Base-by-base conservation (phyloP, 2,113 vertebrate species). In the Scopus umbretta region DNA sequence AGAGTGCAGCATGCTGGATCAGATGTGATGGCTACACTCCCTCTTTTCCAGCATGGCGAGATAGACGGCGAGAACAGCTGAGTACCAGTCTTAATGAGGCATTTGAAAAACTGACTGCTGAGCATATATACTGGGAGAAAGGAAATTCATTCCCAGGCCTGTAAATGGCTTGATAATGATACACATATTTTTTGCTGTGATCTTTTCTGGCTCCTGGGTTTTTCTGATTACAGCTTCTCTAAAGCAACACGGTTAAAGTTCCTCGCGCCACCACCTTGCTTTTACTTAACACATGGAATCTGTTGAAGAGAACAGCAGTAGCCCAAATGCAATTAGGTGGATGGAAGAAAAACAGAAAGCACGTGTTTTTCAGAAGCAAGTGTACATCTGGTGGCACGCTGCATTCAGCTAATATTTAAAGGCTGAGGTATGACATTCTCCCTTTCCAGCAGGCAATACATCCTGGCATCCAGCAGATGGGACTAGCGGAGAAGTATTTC, bases 401-500 rank as follows among this genome's bases (percentile, higher is more conserved):
- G 25, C 75, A 25, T 86, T 86, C 68, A 45, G 94, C 85, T 88
- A 47, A 13, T 23, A 63, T 21, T 79, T 62, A 63, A 95, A 94
- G 75, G 80, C 65, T 84, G 26, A 50, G n/a, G 13, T 38, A 38
- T 4, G n/a, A 72, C 4, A 49, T n/a, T 97, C 79, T 74, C 62
- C 23, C 52, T 71, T 86, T 95, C 65, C n/a, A 73, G 68, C 85
- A 97, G 73, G 92, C 96, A 98, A 59, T 96, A 89, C 89, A 67
- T 53, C 22, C 36, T n/a, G 19, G 50, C 47, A 91, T 96, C 98
- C 98, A 98, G 97, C 96, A 98, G 98, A 97, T 98, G 98, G 98
- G 96, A 97, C 96, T 97, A 89, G 95, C 9, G 96, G 93, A 98
- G 97, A 98, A 97, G 97, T 67, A 92, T 98, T 98, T 88, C 75